Base-by-base conservation (phyloP, 1,140 invertebrate genomes). In the Mizuhopecten yessoensis region DNA sequence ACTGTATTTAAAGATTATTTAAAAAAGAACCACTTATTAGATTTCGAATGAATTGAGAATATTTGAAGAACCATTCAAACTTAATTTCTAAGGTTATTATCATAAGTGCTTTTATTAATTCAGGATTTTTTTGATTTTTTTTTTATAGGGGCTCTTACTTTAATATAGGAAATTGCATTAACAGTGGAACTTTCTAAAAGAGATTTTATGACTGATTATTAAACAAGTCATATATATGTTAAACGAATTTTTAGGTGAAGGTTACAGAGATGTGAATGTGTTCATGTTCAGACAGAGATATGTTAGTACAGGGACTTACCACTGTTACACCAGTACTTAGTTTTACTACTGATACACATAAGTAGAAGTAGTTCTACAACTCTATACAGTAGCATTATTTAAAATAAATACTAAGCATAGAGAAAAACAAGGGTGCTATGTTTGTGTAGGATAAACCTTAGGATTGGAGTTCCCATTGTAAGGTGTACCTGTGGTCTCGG, bases 351-450 rank as follows among this genome's bases (percentile, higher is more conserved):
- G 57, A 75, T 75, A 75, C 57, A 75, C 57, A 0, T 17, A 9
- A 17, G 23, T n/a, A 75, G n/a, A 29, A 75, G 23, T 29, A 75
- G 57, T 29, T 29, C 29, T 75, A 75, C 57, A 75, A n/a, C 57
- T 75, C 57, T 29, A 75, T 29, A 75, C 57, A 75, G n/a, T 75
- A 75, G 17, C n/a, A 75, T 75, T 75, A 75, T 75, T 75, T 75
- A 75, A 75, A 75, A 75, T 75, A 75, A 75, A 75, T 75, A 75
- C 57, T 75, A 75, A 75, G 57, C 29, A 75, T n/a, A 29, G 57
- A 75, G 57, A 75, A 75, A 75, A 75, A 75, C 57, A 75, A 75
- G 57, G 57, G 57, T 75, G 57, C 57, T n/a, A 75, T 75, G 57
- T 75, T 75, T 75, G 57, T 75, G 57, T 75, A 75, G 57, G 57